phyloP scores from a whole-genome alignment of 64 coral and sea anemone species.

The Orbicella faveolata region DNA sequence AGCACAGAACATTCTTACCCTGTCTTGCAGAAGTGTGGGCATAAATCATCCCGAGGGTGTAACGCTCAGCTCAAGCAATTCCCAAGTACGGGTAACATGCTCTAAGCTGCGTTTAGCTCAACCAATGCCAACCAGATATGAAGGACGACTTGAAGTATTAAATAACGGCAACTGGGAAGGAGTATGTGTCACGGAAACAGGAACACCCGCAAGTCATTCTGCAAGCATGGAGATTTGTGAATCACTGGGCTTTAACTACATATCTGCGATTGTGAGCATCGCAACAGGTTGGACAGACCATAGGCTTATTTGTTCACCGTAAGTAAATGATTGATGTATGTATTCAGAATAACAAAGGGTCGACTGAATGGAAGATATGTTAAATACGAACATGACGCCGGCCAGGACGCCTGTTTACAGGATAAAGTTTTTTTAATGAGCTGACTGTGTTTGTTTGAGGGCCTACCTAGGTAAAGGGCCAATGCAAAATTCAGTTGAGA shows the following conservation, averaged over 20 bases:
- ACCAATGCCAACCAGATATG: not conserved
- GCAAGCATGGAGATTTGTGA: not conserved
- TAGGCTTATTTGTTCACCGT: not conserved
- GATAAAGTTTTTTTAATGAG: too few species aligned
- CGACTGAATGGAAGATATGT: too few species aligned
- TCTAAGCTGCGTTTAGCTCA: constrained; percentile 23
- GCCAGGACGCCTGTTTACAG: too few species aligned
- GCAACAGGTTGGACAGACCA: not conserved
- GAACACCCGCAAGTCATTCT: too few species aligned
- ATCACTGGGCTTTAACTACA: not conserved
- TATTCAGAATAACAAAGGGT: too few species aligned
- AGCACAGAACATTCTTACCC: not conserved
- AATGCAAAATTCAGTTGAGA: too few species aligned
- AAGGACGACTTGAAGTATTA: constrained; percentile 45
- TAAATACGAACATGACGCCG: too few species aligned
- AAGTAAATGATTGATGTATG: not conserved
- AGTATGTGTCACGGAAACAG: not conserved
- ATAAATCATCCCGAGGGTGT: not conserved
- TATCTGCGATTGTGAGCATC: not conserved
- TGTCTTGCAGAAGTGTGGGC: constrained; percentile 8
- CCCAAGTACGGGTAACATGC: not conserved
- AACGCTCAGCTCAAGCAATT: not conserved
- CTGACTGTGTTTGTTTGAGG: too few species aligned
- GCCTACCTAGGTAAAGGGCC: too few species aligned
- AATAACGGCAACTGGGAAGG: constrained; percentile 11